These are phyloP conservation scores for Phasia obesa DNA, from an alignment of 2,888 invertebrate genomes.

Conservation along the genomic window DNA sequence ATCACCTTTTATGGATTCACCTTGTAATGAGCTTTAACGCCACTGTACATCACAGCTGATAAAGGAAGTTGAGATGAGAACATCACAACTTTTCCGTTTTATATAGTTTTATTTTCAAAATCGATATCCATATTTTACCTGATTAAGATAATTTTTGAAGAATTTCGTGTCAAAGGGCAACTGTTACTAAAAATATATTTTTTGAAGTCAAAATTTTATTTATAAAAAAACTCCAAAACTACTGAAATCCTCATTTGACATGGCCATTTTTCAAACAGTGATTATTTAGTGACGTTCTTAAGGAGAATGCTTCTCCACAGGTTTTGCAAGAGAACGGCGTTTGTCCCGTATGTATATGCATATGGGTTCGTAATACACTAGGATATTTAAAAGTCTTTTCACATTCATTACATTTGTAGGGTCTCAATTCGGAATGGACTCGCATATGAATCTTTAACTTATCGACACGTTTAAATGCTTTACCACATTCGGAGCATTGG, in stretches of 20 bases:
- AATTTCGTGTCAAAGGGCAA: too few relatives aligned
- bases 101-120: too few relatives aligned
- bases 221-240: too few relatives aligned
- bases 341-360: constrained; percentile 83
- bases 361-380: constrained; percentile 86
- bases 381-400: constrained; percentile 86
- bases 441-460: constrained; percentile 75
- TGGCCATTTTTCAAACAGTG: constrained; percentile 62
- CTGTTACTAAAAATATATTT: too few relatives aligned
- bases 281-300: constrained; percentile 61
- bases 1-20: too few relatives aligned
- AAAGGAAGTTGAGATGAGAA: too few relatives aligned
- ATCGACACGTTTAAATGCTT: constrained; percentile 76
- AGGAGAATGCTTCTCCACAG: constrained; percentile 59
- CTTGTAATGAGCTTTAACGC: too few relatives aligned
- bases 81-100: too few relatives aligned
- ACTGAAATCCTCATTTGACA: constrained; percentile 13
- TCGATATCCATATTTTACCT: too few relatives aligned
- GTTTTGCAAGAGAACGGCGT: constrained; percentile 58
- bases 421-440: constrained; percentile 75
- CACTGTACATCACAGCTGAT: too few relatives aligned
- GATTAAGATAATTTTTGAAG: too few relatives aligned
- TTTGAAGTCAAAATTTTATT: too few relatives aligned
- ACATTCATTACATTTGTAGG: constrained; percentile 85
- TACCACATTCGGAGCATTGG: constrained; percentile 74